Evolutionary conservation across 2,797 vertebrate genomes (phyloP).

Genomic region (Diplodus puntazzo): DNA sequence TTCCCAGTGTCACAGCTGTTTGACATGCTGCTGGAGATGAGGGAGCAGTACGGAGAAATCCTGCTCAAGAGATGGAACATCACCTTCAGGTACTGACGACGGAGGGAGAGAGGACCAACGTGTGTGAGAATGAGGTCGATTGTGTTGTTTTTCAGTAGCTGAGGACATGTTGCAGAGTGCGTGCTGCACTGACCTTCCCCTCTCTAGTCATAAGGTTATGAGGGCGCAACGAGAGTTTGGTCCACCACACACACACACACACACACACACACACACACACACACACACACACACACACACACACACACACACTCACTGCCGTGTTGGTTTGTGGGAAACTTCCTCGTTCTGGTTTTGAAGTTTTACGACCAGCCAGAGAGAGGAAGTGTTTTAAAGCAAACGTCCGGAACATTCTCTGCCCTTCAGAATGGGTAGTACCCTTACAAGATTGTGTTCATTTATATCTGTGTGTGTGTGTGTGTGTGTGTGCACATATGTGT

Average conservation of each 20-base stretch:
- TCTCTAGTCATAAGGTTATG: constrained; percentile 43
- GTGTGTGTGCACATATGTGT: constrained; percentile 10
- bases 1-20: constrained; percentile 97
- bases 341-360: constrained; percentile 71
- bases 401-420: constrained; percentile 74
- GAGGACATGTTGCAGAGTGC: not conserved
- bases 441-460: constrained; percentile 22
- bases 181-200: constrained; percentile 43
- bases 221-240: constrained; percentile 26
- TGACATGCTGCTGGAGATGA: constrained; percentile 97
- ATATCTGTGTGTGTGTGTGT: constrained; percentile 1
- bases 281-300: constrained; percentile 16
- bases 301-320: not conserved
- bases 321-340: constrained; percentile 73
- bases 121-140: not conserved
- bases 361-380: constrained; percentile 77
- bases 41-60: constrained; percentile 96
- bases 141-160: constrained; percentile 9
- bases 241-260: constrained; percentile 25
- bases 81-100: constrained; percentile 90
- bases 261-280: not conserved
- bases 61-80: constrained; percentile 95
- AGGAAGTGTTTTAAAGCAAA: constrained; percentile 77
- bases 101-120: no score
- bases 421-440: constrained; percentile 68